These are phyloP conservation scores for Calameuta pallipes DNA, from an alignment of 2,888 invertebrate species.

Conservation along the genomic window DNA sequence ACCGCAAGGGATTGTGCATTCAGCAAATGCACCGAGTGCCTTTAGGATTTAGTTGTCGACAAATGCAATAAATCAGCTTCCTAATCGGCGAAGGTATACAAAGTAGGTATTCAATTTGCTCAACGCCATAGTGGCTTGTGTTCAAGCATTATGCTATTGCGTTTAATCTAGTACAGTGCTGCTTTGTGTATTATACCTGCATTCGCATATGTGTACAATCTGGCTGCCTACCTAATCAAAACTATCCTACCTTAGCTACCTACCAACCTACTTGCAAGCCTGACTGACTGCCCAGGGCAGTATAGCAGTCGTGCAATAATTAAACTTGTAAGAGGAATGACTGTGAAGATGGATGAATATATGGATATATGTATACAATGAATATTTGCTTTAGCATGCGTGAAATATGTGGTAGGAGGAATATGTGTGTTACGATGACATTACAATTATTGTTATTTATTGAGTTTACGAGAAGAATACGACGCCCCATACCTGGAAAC, in stretches of 20 bases:
- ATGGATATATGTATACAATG: conserved; percentile 12
- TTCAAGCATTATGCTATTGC: background rate
- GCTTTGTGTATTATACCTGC: background rate
- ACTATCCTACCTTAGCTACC: background rate
- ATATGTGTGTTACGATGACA: conserved; percentile 10
- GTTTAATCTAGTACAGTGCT: background rate
- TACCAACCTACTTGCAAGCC: background rate
- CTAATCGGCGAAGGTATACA: conserved; percentile 28
- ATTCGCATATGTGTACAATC: conserved; percentile 1
- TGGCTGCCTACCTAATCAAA: background rate
- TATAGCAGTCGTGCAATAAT: conserved; percentile 8
- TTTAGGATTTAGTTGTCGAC: conserved; percentile 3
- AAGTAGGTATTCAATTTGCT: conserved; percentile 28
- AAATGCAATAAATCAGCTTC: conserved; percentile 19
- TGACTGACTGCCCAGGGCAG: conserved; percentile 2
- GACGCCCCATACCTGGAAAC: background rate
- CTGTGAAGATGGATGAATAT: background rate
- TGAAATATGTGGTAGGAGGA: conserved; percentile 4
- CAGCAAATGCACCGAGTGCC: background rate
- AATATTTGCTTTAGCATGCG: background rate
- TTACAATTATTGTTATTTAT: conserved; percentile 20
- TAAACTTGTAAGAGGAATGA: conserved; percentile 16
- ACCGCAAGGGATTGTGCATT: background rate
- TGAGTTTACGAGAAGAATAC: conserved; percentile 11
- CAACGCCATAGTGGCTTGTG: background rate